Evolutionary conservation across 2,888 invertebrate species (phyloP).

Genomic region (Caenorhabditis sp.): DNA sequence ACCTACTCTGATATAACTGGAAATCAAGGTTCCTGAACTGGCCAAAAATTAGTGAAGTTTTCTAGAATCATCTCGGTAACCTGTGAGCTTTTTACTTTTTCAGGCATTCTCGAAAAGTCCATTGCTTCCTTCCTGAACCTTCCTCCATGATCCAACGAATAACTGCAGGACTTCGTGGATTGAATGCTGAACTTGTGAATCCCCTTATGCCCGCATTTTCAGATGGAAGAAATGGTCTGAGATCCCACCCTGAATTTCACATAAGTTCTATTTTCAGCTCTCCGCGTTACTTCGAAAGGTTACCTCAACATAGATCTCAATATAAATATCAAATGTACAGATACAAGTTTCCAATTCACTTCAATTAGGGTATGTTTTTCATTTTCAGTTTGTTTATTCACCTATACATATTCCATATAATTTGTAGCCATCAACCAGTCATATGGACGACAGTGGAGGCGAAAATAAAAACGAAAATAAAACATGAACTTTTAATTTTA

Average conservation of each 20-base stretch:
- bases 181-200: slow-evolving; percentile 27
- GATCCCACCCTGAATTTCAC: background rate
- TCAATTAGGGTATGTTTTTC: background rate
- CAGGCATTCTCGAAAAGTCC: slow-evolving; percentile 19
- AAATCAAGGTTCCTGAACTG: too few relatives aligned
- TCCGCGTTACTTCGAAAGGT: slow-evolving; percentile 21
- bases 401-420: too few relatives aligned
- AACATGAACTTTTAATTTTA: too few relatives aligned
- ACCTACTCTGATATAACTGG: too few relatives aligned
- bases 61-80: too few relatives aligned
- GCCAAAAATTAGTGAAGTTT: too few relatives aligned
- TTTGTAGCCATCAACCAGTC: too few relatives aligned
- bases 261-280: slow-evolving; percentile 12
- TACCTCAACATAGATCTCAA: slow-evolving; percentile 25
- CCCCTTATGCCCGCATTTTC: slow-evolving; percentile 20
- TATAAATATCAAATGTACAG: slow-evolving; percentile 10
- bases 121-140: slow-evolving; percentile 28
- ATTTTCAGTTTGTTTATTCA: too few relatives aligned
- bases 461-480: too few relatives aligned
- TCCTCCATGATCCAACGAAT: slow-evolving; percentile 23
- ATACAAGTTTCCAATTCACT: background rate
- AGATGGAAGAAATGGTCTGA: slow-evolving; percentile 25
- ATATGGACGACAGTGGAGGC: too few relatives aligned
- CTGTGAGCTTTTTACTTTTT: background rate
- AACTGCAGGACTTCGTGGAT: slow-evolving; percentile 14